A percentile compares a stretch with the other conserved stretches of the same genome.
Conservation (phyloP, 2,888 invertebrate species). For the Lithosia quadra region DNA sequence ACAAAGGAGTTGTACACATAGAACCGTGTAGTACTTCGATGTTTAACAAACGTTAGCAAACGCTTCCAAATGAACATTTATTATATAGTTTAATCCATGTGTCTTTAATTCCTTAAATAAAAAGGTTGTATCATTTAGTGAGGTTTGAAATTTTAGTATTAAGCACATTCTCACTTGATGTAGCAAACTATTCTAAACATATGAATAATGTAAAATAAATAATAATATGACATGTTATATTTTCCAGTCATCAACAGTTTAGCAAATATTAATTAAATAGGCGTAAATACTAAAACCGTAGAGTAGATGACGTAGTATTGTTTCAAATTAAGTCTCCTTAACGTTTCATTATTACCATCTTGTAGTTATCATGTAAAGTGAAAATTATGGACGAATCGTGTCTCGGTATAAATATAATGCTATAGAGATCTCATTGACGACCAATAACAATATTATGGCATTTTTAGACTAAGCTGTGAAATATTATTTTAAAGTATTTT, state of each 20-base stretch:
- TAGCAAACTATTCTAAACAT: conserved; percentile 49
- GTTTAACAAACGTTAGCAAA: conserved; percentile 62
- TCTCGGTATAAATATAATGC: conserved; percentile 79
- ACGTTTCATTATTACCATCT: conserved; percentile 72
- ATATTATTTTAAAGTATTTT: conserved; percentile 66
- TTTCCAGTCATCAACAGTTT: conserved; percentile 67
- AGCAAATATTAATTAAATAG: conserved; percentile 61
- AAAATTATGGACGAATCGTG: conserved; percentile 74
- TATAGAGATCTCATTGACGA: conserved; percentile 86
- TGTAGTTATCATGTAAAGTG: conserved; percentile 72
- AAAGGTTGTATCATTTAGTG: conserved; percentile 73
- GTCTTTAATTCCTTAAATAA: conserved; percentile 67
- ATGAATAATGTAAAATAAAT: conserved; percentile 54
- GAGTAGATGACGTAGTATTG: conserved; percentile 77
- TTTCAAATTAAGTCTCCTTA: conserved; percentile 75
- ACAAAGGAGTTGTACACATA: conserved; percentile 60
- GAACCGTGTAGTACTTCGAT: conserved; percentile 63
- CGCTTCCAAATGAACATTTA: conserved; percentile 67
- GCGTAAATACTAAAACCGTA: conserved; percentile 68
- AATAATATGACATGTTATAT: conserved; percentile 56
- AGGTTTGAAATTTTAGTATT: conserved; percentile 71
- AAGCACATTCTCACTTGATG: conserved; percentile 61
- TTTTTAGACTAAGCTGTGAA: conserved; percentile 83
- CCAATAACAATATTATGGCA: conserved; percentile 85
- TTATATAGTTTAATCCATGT: conserved; percentile 71